Evolutionary conservation across 2,113 vertebrate genomes (phyloP).

Genomic region (Megaptera novaeangliae): DNA sequence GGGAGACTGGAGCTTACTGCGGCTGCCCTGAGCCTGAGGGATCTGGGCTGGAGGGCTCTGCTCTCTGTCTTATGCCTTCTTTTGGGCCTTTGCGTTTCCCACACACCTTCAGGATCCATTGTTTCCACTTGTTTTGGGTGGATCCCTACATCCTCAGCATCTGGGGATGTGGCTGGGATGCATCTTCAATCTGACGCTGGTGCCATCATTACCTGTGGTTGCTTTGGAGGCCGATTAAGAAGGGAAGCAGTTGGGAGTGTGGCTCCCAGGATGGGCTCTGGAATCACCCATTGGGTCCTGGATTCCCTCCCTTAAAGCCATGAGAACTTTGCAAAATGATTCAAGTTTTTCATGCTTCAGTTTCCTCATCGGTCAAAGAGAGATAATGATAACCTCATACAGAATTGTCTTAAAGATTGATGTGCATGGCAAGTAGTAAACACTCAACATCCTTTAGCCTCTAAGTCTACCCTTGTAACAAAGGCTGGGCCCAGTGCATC

Average conservation of each 20-base stretch:
- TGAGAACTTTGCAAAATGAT: background rate
- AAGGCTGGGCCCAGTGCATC: background rate
- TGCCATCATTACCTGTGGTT: background rate
- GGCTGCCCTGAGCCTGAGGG: background rate
- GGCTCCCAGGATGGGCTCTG: background rate
- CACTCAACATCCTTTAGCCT: background rate
- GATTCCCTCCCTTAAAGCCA: background rate
- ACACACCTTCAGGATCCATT: background rate
- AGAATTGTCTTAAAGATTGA: background rate
- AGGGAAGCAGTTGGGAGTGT: too few species aligned
- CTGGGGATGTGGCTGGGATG: background rate
- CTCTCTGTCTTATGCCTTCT: background rate
- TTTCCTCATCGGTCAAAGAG: background rate
- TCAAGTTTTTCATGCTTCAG: background rate
- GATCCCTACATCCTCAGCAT: background rate
- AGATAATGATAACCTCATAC: too few species aligned
- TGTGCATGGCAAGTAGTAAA: accelerated
- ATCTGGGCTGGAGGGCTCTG: background rate
- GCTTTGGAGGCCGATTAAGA: background rate
- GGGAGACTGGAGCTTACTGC: background rate
- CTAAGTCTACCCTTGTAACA: too few species aligned
- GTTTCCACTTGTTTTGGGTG: background rate
- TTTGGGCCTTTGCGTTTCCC: background rate
- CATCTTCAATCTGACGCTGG: background rate
- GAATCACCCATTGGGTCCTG: background rate